Percentiles rank a stretch among this genome's conserved stretches.
Evolutionary conservation across 2,113 vertebrate genomes (phyloP).

Genomic region (Tachycineta bicolor): DNA sequence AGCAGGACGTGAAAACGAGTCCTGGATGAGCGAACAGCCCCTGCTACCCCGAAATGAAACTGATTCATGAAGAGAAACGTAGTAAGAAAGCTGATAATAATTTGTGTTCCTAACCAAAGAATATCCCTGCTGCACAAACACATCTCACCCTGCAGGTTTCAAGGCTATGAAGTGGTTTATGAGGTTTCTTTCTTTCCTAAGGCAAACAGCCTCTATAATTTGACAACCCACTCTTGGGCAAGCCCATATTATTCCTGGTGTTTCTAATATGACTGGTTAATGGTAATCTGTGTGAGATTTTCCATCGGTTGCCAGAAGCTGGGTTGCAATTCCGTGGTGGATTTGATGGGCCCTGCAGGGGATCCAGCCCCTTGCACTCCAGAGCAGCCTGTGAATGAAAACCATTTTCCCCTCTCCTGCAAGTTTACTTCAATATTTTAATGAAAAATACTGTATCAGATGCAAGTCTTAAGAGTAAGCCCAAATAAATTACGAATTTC

Average conservation of each 20-base stretch:
- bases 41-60: background rate
- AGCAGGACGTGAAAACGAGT: background rate
- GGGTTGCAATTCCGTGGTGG: background rate
- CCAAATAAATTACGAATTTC: background rate
- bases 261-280: conserved; percentile 1
- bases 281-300: background rate
- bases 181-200: background rate
- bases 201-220: background rate
- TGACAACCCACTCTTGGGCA: background rate
- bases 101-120: background rate
- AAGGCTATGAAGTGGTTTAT: background rate
- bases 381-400: background rate
- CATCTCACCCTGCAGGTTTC: background rate
- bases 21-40: background rate
- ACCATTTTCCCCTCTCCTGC: background rate
- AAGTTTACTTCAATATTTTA: conserved; percentile 10
- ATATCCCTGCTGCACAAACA: background rate
- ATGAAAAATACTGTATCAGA: conserved; percentile 13
- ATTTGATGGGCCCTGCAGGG: background rate
- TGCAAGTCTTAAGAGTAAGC: background rate
- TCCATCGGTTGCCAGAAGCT: background rate
- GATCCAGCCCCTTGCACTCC: background rate
- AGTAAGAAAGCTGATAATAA: background rate
- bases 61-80: fast-evolving
- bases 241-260: background rate